These are phyloP conservation scores for Lobophora halterata DNA, from an alignment of 2,888 invertebrate genomes.

Conservation along the genomic window DNA sequence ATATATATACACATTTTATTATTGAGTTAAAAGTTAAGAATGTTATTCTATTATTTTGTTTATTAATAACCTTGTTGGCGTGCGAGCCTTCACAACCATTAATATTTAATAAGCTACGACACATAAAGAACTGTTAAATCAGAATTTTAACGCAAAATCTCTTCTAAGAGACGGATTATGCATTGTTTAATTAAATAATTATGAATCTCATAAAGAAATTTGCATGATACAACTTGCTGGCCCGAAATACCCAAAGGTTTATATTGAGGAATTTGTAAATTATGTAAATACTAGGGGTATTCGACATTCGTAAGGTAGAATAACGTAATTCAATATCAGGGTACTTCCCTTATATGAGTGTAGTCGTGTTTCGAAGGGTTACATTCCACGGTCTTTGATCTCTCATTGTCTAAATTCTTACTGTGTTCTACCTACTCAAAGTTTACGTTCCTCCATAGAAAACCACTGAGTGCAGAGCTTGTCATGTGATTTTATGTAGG, in stretches of 20 bases:
- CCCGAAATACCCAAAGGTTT: background rate
- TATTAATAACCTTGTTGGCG: too few relatives aligned
- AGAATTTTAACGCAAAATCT: conserved; percentile 22
- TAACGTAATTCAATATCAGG: conserved; percentile 73
- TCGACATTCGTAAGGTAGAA: conserved; percentile 26
- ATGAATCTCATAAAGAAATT: conserved; percentile 7
- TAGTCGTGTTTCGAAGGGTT: conserved; percentile 48
- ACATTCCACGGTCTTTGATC: conserved; percentile 33
- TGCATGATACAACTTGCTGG: background rate
- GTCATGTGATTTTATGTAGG: too few relatives aligned
- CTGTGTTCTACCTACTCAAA: too few relatives aligned
- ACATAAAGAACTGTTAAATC: conserved; percentile 24
- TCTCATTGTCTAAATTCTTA: too few relatives aligned
- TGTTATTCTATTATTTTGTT: too few relatives aligned
- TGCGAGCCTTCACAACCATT: too few relatives aligned
- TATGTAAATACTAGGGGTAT: conserved; percentile 35
- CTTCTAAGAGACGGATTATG: conserved; percentile 17
- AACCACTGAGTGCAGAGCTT: background rate
- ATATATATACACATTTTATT: conserved; percentile 18
- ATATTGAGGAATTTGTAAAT: conserved; percentile 43
- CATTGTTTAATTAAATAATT: conserved; percentile 22
- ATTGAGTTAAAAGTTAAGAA: conserved; percentile 7
- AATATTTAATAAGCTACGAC: too few relatives aligned
- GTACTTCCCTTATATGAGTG: conserved; percentile 67
- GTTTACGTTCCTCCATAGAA: too few relatives aligned